phyloP scores from a whole-genome alignment of 2,888 invertebrate genomes.

The Sycophila texana region DNA sequence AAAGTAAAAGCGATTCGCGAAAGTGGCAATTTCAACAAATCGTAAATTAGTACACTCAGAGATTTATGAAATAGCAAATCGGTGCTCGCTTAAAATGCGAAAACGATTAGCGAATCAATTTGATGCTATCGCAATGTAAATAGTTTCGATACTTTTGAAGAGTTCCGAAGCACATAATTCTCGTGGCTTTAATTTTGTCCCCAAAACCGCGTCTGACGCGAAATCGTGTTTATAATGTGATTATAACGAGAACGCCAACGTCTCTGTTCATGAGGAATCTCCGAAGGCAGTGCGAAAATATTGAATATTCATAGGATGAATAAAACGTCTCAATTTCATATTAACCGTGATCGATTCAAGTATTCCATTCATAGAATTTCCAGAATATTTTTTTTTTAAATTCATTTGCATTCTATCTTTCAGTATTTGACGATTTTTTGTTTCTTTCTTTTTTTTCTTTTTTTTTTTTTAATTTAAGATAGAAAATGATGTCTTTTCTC shows the following conservation, averaged over 20 bases:
- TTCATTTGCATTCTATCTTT: background rate
- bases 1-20: no score
- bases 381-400: conserved; percentile 7
- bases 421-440: background rate
- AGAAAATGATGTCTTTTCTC: no score
- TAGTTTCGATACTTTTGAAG: background rate
- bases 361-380: background rate
- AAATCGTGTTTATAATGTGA: conserved; percentile 42
- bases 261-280: conserved; percentile 5
- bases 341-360: conserved; percentile 13
- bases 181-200: conserved; percentile 1
- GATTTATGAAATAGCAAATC: no score
- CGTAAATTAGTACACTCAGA: no score
- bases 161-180: background rate
- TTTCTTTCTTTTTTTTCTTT: background rate
- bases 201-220: conserved; percentile 17
- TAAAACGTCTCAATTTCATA: conserved; percentile 20
- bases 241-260: conserved; percentile 27
- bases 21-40: no score
- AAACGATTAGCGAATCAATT: no score
- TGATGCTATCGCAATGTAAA: background rate
- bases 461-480: background rate
- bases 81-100: no score
- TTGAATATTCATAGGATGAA: conserved; percentile 23
- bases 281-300: conserved; percentile 5